Evolutionary conservation across 2,888 invertebrate species (phyloP), one percentile per base, ranked within the genome.

Genomic region (Drosophila neoperkinsi): DNA sequence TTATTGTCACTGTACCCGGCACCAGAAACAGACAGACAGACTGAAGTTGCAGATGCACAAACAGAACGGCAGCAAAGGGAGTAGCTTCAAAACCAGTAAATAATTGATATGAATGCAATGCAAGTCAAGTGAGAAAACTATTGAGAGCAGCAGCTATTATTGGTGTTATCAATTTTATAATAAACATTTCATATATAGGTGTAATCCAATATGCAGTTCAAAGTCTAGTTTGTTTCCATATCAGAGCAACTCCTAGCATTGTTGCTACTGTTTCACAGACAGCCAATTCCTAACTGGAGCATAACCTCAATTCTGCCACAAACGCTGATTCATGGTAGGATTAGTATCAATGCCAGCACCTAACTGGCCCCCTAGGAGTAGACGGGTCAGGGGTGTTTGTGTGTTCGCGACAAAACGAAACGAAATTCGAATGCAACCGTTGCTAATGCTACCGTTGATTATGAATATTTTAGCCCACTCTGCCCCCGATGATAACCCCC

Each of bases 401-500:
- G 50, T 41, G 18, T 13, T 13, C 43, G 60, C 33, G 46, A 69
- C 64, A 58, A 71, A 71, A 61, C 58, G 57, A 69, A 76, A 67
- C 71, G 58, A 66, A 74, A 63, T 76, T 71, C 71, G 65, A 84
- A 58, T 57, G 69, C 79, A 70, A 61, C 57, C 66, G 53, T 78
- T 70, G 72, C 82, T 82, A 87, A 87, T 82, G 74, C 81, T 69
- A 61, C 77, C 77, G 76, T 82, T 82, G 79, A 86, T 86, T 86
- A 87, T 87, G 88, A 87, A 88, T 86, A 88, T 86, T 86, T 86
- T 74, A 86, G 68, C 65, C 69, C 55, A 58, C 63, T 66, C 57
- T 69, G 60, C 36, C 41, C 43, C 43, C 43, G 56, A 52, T 65
- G 71, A 83, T 76, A 59, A 78, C 61, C 60, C 50, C 25, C 36